Evolutionary conservation across 2,888 invertebrate genomes (phyloP), one percentile per base, ranked within the genome.

Genomic region (Villa cingulata): DNA sequence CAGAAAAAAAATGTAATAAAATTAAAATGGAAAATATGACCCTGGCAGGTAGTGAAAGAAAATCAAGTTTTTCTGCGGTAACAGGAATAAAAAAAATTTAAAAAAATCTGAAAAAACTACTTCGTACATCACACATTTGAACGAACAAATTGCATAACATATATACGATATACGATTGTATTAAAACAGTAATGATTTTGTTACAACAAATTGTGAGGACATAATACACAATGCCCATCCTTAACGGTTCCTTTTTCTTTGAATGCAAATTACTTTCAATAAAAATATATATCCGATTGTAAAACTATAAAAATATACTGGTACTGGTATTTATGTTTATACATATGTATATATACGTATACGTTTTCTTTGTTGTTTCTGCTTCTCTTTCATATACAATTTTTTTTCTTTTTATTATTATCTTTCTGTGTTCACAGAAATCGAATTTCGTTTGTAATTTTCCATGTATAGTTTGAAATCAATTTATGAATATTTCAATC

Each of bases 401-500:
- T n/a, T n/a, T n/a, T n/a, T n/a, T n/a, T n/a, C n/a, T n/a, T n/a
- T n/a, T n/a, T n/a, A n/a, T n/a, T n/a, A n/a, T n/a, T n/a, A n/a
- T n/a, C n/a, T n/a, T n/a, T n/a, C n/a, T n/a, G n/a, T n/a, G n/a
- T n/a, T n/a, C n/a, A n/a, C n/a, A 37, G 29, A 48, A 43, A 23
- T 43, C 29, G 38, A 48, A 32, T 32, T 32, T 14, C 29, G 29
- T 9, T 32, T 14, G 3, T 12, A 32, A 12, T 32, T 12, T 32
- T 2, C 12, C 12, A n/a, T n/a, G n/a, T n/a, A n/a, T n/a, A n/a
- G 12, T 38, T 42, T 37, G 43, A 37, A n/a, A 17, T 32, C 29
- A 63, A 67, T 67, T 66, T 66, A 67, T 67, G 64, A 61, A 59
- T 58, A 63, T 64, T 60, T 65, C 63, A 64, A 67, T 65, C 62